Conservation (phyloP, 1,140 invertebrate genomes). For the Plectrocnemia conspersa region DNA sequence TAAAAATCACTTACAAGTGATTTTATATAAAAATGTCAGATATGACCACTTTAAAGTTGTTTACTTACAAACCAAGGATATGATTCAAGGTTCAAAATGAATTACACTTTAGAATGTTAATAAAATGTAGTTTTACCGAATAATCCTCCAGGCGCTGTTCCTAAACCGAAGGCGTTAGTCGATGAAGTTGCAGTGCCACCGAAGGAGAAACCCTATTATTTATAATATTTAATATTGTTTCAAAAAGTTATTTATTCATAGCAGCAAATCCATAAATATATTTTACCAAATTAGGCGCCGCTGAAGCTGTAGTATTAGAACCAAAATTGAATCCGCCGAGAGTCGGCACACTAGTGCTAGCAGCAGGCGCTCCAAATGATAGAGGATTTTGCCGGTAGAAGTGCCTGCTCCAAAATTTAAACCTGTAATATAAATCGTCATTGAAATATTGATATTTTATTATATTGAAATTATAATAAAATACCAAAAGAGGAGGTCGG, state of each 20-base stretch:
- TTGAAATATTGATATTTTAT: conserved; percentile 18
- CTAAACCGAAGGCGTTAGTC: conserved; percentile 15
- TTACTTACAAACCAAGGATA: not conserved
- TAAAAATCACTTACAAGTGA: not conserved
- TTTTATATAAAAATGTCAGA: not conserved
- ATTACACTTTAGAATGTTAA: too few relatives aligned
- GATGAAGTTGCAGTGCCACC: conserved; percentile 12
- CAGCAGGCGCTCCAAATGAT: conserved; percentile 37
- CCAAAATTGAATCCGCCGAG: conserved; percentile 32
- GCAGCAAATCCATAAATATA: not conserved
- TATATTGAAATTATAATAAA: not conserved
- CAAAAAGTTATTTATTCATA: not conserved
- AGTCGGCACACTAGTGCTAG: conserved; percentile 31
- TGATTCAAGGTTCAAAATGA: not conserved
- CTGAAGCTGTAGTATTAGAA: conserved; percentile 6
- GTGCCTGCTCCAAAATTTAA: too few relatives aligned
- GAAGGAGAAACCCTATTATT: conserved; percentile 28
- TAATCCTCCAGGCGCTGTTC: conserved; percentile 6
- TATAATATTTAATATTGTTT: conserved; percentile 1
- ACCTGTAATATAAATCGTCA: not conserved
- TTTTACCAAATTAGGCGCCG: conserved; percentile 12
- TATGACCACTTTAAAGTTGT: not conserved
- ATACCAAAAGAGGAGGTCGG: not conserved
- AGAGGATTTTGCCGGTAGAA: conserved; percentile 29
- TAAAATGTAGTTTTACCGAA: conserved; percentile 11